Base-by-base conservation (phyloP, 2,797 vertebrate species). In the Scarus forsteni region DNA sequence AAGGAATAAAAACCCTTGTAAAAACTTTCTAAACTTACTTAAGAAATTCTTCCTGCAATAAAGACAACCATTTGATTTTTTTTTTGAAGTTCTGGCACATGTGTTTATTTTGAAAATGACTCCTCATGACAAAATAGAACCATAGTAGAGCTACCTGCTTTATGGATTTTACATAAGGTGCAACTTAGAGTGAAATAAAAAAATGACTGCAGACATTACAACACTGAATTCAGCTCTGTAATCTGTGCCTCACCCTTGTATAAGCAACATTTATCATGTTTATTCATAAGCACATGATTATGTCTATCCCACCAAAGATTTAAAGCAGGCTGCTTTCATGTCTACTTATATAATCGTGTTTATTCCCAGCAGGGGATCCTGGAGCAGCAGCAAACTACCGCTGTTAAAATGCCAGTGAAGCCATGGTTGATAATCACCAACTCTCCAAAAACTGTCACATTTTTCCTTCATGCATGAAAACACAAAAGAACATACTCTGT, bases 251-350 rank as follows among this genome's bases (percentile, higher is more conserved):
- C 72, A 66, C 50, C 15, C 16, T 51, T 73, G 68, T 60, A 76
- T 85, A 78, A 71, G 79, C 75, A 66, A 70, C 66, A 43, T 40
- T 3, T 3, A 78, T 90, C 75, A 85, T 91, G 76, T 58, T 75
- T 88, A 85, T 91, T 85, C 77, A 88, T 86, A 66, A 72, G 67
- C 38, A 50, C 73, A 71, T 61, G 38, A 84, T 82, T 80, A 66
- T 73, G 78, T 85, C 75, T 57, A 60, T 70, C 62, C 59, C 61
- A 64, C 45, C 59, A 56, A 60, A 65, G 66, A 75, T 70, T 83
- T 75, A 70, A 62, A 62, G 62, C 74, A 54, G 34, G 11, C 0
- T 54, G 68, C 77, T 83, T 86, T 85, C 63, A 75, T 76, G 69
- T 72, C 83, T 80, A 50, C 76, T 85, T 87, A 73, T 75, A 77